Base-by-base conservation (phyloP, 2,888 invertebrate species). In the Hyppa rectilinea region DNA sequence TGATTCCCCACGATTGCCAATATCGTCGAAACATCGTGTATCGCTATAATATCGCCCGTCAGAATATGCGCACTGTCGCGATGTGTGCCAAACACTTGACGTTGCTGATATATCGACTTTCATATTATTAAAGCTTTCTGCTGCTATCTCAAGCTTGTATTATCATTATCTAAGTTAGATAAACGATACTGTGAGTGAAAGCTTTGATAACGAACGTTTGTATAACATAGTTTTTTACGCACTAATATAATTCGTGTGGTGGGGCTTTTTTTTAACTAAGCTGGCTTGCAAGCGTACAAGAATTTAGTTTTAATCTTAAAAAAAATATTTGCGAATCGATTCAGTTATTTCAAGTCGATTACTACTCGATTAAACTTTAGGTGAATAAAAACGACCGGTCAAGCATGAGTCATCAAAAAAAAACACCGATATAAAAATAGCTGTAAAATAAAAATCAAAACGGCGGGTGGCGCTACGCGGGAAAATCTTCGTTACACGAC, bases 91-190 rank as follows among this genome's bases (percentile, higher is more conserved):
- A 93, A 87, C 95, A 95, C 94, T 94, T 90, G 87, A 93, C 84
- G 79, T 81, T 84, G 78, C 80, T 88, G 89, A 90, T 92, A 92
- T 91, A 93, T 89, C 91, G 88, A 90, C 89, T 89, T 92, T 91
- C 87, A 92, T 93, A 94, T 93, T 93, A 94, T 93, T 93, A 92
- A 91, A 93, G 90, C 93, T 92, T 90, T 92, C 88, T 90, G 79
- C 80, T 86, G 89, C 90, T 95, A 95, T 94, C 95, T 95, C 95
- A 95, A 95, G 93, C 95, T 90, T 93, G 90, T 91, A 89, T 89
- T 91, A 91, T 89, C 89, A 88, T 90, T 94, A 94, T 94, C 94
- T 92, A 89, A 91, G 87, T 89, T 85, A 89, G 92, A 93, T 94
- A 94, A 94, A 89, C 85, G 77, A 85, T 80, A 90, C 91, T 91